These are phyloP conservation scores for Pediacus dermestoides DNA, from an alignment of 2,888 invertebrate genomes.

Conservation along the genomic window DNA sequence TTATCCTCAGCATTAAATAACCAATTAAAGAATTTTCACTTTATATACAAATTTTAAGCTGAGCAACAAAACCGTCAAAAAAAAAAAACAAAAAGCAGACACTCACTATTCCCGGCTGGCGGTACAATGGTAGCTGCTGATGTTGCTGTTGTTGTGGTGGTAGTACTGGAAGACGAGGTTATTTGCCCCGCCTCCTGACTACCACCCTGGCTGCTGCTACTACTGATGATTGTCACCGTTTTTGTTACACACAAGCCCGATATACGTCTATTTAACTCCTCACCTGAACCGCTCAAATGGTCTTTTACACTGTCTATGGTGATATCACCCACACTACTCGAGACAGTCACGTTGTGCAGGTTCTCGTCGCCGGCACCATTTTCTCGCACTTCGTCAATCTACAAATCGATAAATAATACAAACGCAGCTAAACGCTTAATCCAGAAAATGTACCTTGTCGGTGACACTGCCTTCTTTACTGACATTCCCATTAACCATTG, in stretches of 20 bases:
- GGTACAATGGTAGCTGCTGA: slow-evolving; percentile 7
- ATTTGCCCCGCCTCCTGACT: slow-evolving; percentile 37
- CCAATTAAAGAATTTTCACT: neutral
- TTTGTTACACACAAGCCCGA: slow-evolving; percentile 56
- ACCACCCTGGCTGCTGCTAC: slow-evolving; percentile 43
- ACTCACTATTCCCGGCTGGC: slow-evolving; percentile 59
- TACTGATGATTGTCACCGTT: slow-evolving; percentile 58
- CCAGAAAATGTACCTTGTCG: slow-evolving; percentile 41
- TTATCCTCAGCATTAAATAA: slow-evolving; percentile 1
- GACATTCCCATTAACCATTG: slow-evolving; percentile 50
- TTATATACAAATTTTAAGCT: slow-evolving; percentile 1
- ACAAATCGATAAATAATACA: slow-evolving; percentile 26
- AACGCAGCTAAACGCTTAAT: slow-evolving; percentile 5
- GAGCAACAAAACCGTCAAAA: slow-evolving; percentile 11
- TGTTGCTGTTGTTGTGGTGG: slow-evolving; percentile 28
- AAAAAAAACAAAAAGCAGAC: slow-evolving; percentile 16
- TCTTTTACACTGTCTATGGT: slow-evolving; percentile 93
- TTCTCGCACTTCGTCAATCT: slow-evolving; percentile 42
- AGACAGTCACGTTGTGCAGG: slow-evolving; percentile 51
- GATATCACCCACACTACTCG: slow-evolving; percentile 76
- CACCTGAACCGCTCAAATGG: slow-evolving; percentile 57
- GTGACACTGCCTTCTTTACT: slow-evolving; percentile 49
- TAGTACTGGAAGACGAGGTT: slow-evolving; percentile 50
- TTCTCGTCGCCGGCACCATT: slow-evolving; percentile 53
- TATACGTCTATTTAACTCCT: slow-evolving; percentile 39